A percentile compares a stretch with the other conserved stretches of the same genome.
phyloP scores from a whole-genome alignment of 92 coral and sea anemone species.

The Porites evermanni region DNA sequence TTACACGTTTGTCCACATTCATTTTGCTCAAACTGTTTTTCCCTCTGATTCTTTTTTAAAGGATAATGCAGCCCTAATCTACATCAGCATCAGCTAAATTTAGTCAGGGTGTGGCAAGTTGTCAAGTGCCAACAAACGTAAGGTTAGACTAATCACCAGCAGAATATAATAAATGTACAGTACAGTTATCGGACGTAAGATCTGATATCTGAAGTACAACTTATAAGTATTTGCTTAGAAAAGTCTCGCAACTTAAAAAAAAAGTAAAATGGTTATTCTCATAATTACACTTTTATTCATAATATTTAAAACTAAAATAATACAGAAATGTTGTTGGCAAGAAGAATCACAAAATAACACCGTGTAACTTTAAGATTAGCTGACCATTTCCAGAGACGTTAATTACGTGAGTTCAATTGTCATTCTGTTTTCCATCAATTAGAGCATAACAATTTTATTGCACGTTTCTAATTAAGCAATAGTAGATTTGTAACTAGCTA shows the following conservation, averaged over 20 bases:
- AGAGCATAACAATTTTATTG: not conserved
- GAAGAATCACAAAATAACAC: no score
- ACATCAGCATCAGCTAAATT: not conserved
- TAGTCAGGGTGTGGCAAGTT: slow-evolving; percentile 5
- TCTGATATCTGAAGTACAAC: not conserved
- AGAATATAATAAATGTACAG: slow-evolving; percentile 2
- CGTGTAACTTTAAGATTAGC: no score
- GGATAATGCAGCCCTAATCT: no score
- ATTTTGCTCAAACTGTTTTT: no score
- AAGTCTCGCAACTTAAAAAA: no score
- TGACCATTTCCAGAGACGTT: not conserved
- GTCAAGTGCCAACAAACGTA: slow-evolving; percentile 11
- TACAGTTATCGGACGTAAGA: not conserved
- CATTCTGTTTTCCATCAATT: not conserved
- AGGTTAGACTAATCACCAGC: not conserved
- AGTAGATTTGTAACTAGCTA: not conserved
- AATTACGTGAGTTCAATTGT: not conserved
- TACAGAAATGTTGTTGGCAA: no score
- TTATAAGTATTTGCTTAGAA: not conserved
- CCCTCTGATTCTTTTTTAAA: no score
- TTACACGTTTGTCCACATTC: no score
- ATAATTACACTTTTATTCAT: no score
- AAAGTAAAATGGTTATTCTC: no score
- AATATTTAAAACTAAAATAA: no score
- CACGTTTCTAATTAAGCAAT: not conserved